A percentile compares a stretch with the other conserved stretches of the same genome.
Conservation (phyloP, 2,888 invertebrate species). For the Euspilapteryx auroguttella region DNA sequence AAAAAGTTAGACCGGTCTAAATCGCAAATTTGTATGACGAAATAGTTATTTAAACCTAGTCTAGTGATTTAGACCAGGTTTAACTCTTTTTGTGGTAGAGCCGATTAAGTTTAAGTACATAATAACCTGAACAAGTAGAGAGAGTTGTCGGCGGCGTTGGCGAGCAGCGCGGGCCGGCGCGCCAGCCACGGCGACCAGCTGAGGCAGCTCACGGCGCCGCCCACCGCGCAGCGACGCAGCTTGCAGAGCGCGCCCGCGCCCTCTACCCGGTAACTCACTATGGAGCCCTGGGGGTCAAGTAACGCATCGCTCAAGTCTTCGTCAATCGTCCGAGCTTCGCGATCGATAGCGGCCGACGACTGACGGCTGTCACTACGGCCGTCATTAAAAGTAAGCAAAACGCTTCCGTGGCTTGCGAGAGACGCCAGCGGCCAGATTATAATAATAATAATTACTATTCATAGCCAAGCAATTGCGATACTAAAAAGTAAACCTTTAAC, state of each 20-base stretch:
- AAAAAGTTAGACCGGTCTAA: too few species aligned
- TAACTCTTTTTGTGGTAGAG: too few species aligned
- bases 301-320: not conserved
- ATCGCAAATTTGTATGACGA: too few species aligned
- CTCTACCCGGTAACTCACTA: slow-evolving; percentile 72
- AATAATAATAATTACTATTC: too few species aligned
- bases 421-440: too few species aligned
- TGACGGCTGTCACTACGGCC: not conserved
- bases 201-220: slow-evolving; percentile 57
- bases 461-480: too few species aligned
- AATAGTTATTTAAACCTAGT: too few species aligned
- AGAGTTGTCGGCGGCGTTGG: slow-evolving; percentile 68
- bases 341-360: not conserved
- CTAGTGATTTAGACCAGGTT: too few species aligned
- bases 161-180: slow-evolving; percentile 69
- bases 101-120: too few species aligned
- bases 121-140: slow-evolving; percentile 61
- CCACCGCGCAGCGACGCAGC: slow-evolving; percentile 66
- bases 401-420: too few species aligned
- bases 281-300: slow-evolving; percentile 50
- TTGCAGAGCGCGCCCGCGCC: slow-evolving; percentile 69
- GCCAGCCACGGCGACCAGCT: slow-evolving; percentile 60
- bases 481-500: too few species aligned
- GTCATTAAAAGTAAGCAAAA: too few species aligned
- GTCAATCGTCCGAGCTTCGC: not conserved